Percentiles rank a stretch among this genome's conserved stretches.
Conservation (phyloP, 1,140 invertebrate species). For the Calosoma granatense region DNA sequence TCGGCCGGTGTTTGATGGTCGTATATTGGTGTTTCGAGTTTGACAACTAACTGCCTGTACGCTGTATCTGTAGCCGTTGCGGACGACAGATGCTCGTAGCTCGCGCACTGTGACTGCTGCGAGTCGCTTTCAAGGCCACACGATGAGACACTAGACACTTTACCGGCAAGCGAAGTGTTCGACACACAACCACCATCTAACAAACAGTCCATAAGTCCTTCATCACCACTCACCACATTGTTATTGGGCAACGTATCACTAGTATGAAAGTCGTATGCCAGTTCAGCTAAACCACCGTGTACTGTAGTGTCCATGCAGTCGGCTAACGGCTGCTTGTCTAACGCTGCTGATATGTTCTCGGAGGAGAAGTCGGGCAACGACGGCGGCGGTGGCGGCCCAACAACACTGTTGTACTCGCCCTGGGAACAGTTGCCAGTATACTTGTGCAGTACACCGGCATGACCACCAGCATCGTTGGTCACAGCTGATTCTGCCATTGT, state of each 20-base stretch:
- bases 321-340: background rate
- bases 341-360: background rate
- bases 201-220: background rate
- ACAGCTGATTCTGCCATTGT: slow-evolving; percentile 1
- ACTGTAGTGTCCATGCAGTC: background rate
- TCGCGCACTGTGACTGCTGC: background rate
- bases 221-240: background rate
- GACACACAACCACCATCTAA: background rate
- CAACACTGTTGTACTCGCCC: background rate
- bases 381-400: no score
- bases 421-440: background rate
- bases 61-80: background rate
- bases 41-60: background rate
- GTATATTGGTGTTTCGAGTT: background rate
- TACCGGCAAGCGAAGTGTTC: background rate
- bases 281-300: background rate
- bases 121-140: background rate
- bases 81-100: background rate
- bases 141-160: background rate
- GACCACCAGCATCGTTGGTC: background rate
- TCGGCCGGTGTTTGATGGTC: background rate
- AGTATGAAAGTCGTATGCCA: background rate
- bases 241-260: background rate
- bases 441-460: background rate
- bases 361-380: background rate